Evolutionary conservation across 1,140 invertebrate genomes (phyloP).

Genomic region (Daktulosphaira vitifoliae): DNA sequence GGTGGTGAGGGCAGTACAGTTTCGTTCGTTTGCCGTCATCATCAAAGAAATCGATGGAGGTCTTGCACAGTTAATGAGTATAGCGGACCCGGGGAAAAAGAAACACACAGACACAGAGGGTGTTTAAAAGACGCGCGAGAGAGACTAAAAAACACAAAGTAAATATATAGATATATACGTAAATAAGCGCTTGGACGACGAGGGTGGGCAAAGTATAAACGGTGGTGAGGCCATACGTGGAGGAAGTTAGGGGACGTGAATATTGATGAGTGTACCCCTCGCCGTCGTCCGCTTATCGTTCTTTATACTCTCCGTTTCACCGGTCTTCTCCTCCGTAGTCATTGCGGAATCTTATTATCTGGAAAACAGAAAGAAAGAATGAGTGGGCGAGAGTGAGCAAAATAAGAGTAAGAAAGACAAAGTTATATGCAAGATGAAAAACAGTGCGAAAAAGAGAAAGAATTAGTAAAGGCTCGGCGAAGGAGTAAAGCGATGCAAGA

Average conservation of each 20-base stretch:
- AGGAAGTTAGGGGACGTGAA: conserved; percentile 32
- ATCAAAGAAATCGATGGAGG: conserved; percentile 34
- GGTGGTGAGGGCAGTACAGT: conserved; percentile 14
- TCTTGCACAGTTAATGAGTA: conserved; percentile 33
- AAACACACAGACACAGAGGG: conserved; percentile 26
- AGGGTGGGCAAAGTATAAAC: too few species aligned
- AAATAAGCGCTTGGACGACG: neutral
- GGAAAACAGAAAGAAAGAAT: conserved; percentile 27
- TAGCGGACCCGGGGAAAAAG: conserved; percentile 32
- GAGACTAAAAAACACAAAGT: conserved; percentile 33
- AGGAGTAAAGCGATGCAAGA: neutral
- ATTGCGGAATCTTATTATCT: conserved; percentile 31
- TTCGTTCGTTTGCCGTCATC: conserved; percentile 32
- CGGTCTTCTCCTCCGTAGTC: conserved; percentile 11
- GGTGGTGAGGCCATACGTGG: conserved; percentile 15
- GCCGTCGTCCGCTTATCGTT: neutral
- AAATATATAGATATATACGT: conserved; percentile 6
- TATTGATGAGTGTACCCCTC: conserved; percentile 29
- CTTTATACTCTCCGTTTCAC: neutral
- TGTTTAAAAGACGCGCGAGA: conserved; percentile 33
- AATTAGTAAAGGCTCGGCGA: conserved; percentile 16
- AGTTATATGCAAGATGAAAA: neutral
- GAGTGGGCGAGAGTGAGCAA: conserved; percentile 7
- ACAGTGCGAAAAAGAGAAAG: conserved; percentile 30
- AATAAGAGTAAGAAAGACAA: conserved; percentile 19